phyloP scores from a whole-genome alignment of 1,140 invertebrate species.

The Lordiphosa clarofinis region DNA sequence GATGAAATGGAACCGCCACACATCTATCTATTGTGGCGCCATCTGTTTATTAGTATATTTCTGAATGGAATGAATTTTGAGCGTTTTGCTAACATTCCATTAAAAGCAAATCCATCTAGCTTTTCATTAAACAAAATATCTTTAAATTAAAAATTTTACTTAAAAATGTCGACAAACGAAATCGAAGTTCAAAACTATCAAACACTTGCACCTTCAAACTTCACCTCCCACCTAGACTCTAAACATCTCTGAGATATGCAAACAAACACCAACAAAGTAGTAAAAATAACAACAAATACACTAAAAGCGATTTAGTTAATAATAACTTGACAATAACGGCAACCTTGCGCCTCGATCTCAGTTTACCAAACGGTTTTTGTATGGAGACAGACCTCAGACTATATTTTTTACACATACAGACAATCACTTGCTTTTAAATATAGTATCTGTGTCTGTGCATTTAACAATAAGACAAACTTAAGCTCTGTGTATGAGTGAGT shows the following conservation, averaged over 20 bases:
- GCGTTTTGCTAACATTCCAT: too few species aligned
- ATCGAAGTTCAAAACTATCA: too few species aligned
- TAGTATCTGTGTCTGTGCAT: constrained; percentile 17
- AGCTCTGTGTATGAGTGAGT: constrained; percentile 27
- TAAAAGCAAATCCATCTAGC: too few species aligned
- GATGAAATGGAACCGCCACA: too few species aligned
- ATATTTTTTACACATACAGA: constrained; percentile 37
- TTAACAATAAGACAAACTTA: constrained; percentile 45
- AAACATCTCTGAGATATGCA: constrained; percentile 6
- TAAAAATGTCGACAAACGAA: too few species aligned
- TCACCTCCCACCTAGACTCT: background rate
- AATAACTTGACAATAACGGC: constrained; percentile 74
- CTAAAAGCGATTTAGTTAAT: constrained; percentile 31
- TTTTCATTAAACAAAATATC: too few species aligned
- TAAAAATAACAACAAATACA: background rate
- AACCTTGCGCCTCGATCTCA: constrained; percentile 69
- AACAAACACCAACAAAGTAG: background rate
- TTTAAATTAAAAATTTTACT: too few species aligned
- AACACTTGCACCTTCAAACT: constrained; percentile 5
- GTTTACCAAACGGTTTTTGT: constrained; percentile 35
- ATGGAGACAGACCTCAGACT: constrained; percentile 24
- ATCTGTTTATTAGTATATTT: too few species aligned
- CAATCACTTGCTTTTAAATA: constrained; percentile 5
- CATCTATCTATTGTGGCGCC: too few species aligned
- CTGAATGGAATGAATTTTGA: too few species aligned